Evolutionary conservation across 2,888 invertebrate genomes (phyloP).

Genomic region (Pycnomerus fuliginosus): DNA sequence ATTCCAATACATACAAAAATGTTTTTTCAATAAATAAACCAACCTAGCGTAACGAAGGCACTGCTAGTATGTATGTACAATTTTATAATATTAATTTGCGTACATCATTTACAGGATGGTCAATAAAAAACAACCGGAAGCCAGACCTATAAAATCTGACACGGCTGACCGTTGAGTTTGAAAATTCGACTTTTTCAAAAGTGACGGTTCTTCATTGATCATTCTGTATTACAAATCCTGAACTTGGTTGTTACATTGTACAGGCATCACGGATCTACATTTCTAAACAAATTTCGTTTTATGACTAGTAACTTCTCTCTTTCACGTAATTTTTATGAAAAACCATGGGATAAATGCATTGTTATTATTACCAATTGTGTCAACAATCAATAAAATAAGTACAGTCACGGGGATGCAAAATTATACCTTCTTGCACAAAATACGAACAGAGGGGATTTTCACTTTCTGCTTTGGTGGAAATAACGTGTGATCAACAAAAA

Average conservation of each 20-base stretch:
- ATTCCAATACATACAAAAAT: conserved; percentile 37
- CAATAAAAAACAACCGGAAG: too few species aligned
- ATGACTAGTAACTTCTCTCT: conserved; percentile 20
- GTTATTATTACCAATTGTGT: conserved; percentile 29
- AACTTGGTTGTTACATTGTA: conserved; percentile 19
- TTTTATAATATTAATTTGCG: conserved; percentile 37
- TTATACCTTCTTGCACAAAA: conserved; percentile 12
- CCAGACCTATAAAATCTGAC: conserved; percentile 15
- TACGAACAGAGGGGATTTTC: conserved; percentile 3
- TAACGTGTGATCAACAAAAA: too few species aligned
- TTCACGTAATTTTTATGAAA: conserved; percentile 13
- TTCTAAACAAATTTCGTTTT: conserved; percentile 15
- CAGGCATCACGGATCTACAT: conserved; percentile 20
- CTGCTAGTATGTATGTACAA: conserved; percentile 31
- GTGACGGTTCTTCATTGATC: too few species aligned
- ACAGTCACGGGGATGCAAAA: conserved; percentile 18
- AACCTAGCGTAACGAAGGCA: conserved; percentile 32
- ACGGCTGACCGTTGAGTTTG: too few species aligned
- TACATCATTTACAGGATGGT: conserved; percentile 33
- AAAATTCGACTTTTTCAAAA: too few species aligned
- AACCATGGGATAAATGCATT: conserved; percentile 21
- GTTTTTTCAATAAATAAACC: conserved; percentile 39
- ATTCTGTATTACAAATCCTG: conserved; percentile 22
- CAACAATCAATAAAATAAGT: conserved; percentile 33
- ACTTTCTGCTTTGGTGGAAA: too few species aligned